Evolutionary conservation across 2,113 vertebrate species (phyloP), one percentile per base, ranked within the genome.

Genomic region (Triplophysa siluroides): DNA sequence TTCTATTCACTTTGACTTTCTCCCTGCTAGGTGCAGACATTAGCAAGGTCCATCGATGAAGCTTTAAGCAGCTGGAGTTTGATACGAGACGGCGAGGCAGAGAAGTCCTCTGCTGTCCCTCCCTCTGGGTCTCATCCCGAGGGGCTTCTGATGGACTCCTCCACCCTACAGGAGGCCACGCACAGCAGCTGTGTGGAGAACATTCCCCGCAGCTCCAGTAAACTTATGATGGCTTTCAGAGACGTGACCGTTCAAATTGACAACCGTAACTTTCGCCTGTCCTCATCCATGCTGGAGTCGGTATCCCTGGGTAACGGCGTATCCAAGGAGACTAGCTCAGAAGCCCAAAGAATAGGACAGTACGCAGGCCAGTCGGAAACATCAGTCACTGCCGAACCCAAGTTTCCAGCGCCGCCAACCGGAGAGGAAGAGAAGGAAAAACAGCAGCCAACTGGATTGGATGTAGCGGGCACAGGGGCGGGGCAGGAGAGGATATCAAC

Each of bases 221-320:
- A 97, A 2, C 93, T 99, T 82, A 97, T 99, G 93, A 98, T 98
- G 98, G 98, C 97, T 79, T 98, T 98, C 92, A 93, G 96, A 78
- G 97, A 98, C 0, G 98, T 99, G 84, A 99, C 97, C 0, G 97
- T 99, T 78, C 98, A 99, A 90, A 98, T 99, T 0, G 98, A 98
- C 91, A 96, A 92, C 91, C 95, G 96, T 85, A 99, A 96, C 86
- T 97, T 98, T 89, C 98, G 95, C 13, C 95, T 98, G 79, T 98
- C 98, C 61, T 96, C 98, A 0, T 94, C 98, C 84, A 91, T 93
- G 69, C 88, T 93, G 61, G 92, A 93, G 8, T 92, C 93, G 50
- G 95, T 92, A 85, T 95, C 95, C 9, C 91, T 98, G 85, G 95
- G 96, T 82, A 97, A 96, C 86, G 92, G 95, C 45, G 92, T 95